Percentiles rank a stretch among this genome's conserved stretches.
These are phyloP conservation scores for Drosophila mercatorum DNA, from an alignment of 2,888 invertebrate genomes.

Conservation along the genomic window DNA sequence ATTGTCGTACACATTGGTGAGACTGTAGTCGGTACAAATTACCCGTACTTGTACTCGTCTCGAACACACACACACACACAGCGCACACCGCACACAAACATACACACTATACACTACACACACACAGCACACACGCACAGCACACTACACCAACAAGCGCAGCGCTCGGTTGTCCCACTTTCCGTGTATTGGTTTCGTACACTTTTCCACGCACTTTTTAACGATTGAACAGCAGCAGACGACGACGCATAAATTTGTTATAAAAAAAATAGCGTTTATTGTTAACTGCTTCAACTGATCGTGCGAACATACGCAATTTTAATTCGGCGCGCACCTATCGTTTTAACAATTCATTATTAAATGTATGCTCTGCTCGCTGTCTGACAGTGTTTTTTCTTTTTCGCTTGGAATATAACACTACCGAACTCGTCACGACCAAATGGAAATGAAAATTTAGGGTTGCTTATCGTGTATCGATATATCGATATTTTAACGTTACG, in stretches of 20 bases:
- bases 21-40: constrained; percentile 64
- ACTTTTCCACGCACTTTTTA: constrained; percentile 78
- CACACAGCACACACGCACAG: constrained; percentile 30
- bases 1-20: constrained; percentile 47
- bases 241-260: constrained; percentile 60
- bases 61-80: constrained; percentile 41
- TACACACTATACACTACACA: constrained; percentile 27
- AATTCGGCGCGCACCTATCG: constrained; percentile 70
- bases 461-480: constrained; percentile 49
- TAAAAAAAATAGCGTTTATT: constrained; percentile 49
- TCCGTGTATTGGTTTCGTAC: constrained; percentile 80
- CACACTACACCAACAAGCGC: constrained; percentile 54
- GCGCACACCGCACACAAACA: constrained; percentile 28
- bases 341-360: constrained; percentile 76
- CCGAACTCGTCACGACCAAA: constrained; percentile 66
- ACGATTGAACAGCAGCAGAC: constrained; percentile 63
- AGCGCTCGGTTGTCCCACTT: constrained; percentile 77
- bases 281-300: constrained; percentile 43
- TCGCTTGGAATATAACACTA: constrained; percentile 73
- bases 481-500: constrained; percentile 29
- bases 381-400: constrained; percentile 74
- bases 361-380: constrained; percentile 68
- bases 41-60: constrained; percentile 58
- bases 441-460: constrained; percentile 56
- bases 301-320: constrained; percentile 51